phyloP scores from a whole-genome alignment of 2,888 invertebrate species.

The Linhomoeus sp. region DNA sequence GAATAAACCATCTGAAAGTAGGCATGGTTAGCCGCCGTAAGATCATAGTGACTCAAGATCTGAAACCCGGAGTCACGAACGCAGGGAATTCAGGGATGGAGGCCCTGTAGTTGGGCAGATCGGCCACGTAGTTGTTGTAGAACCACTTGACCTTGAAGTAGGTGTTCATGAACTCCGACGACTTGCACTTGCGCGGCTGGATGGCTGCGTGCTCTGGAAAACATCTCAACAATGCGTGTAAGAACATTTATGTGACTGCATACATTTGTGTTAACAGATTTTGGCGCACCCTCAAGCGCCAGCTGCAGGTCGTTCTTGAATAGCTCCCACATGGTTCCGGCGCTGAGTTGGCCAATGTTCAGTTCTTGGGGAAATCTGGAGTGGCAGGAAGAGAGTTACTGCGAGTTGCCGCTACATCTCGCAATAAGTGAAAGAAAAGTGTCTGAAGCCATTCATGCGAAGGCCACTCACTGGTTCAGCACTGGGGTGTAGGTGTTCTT shows the following conservation, averaged over 20 bases:
- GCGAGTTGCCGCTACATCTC: neutral
- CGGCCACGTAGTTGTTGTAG: conserved; percentile 88
- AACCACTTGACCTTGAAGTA: conserved; percentile 98
- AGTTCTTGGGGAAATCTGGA: conserved; percentile 75
- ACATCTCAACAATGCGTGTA: neutral
- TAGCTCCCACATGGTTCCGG: conserved; percentile 88
- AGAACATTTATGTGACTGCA: neutral
- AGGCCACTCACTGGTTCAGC: conserved; percentile 53
- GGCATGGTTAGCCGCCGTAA: neutral
- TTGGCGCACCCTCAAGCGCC: conserved; percentile 65
- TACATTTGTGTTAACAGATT: neutral
- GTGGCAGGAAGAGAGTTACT: no score
- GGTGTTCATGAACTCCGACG: conserved; percentile 96
- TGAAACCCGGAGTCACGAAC: conserved; percentile 26
- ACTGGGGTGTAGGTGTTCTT: conserved; percentile 92
- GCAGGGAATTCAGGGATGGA: conserved; percentile 95
- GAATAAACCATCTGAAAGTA: conserved; percentile 68
- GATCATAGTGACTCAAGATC: no score
- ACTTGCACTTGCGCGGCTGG: conserved; percentile 79
- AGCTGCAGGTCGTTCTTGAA: conserved; percentile 82
- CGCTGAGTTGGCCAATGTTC: conserved; percentile 91
- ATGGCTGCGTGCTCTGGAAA: conserved; percentile 53
- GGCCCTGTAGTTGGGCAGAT: conserved; percentile 87
- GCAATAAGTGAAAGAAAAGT: conserved; percentile 2
- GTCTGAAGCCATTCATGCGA: neutral